These are phyloP conservation scores for Sycophila texana DNA, from an alignment of 2,888 invertebrate species.

Conservation along the genomic window DNA sequence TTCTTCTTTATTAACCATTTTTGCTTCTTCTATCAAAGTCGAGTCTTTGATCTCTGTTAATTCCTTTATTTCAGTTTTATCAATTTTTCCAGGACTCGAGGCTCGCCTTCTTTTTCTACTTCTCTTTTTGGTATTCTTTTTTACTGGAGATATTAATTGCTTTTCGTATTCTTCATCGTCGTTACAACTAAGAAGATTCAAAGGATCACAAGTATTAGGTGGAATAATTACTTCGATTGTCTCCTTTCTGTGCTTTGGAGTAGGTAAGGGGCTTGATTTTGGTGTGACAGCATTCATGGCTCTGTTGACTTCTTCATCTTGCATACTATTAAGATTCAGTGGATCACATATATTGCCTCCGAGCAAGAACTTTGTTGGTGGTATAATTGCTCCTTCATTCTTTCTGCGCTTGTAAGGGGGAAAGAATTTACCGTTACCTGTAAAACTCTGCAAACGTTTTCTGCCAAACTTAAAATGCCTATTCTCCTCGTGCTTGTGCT, in stretches of 20 bases:
- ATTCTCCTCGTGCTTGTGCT: constrained; percentile 73
- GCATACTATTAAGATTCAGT: constrained; percentile 93
- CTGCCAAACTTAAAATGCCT: constrained; percentile 75
- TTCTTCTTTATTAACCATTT: constrained; percentile 23
- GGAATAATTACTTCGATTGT: constrained; percentile 94
- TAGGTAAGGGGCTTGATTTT: constrained; percentile 92
- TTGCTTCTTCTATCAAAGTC: constrained; percentile 35
- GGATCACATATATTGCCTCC: constrained; percentile 98
- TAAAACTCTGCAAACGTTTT: constrained; percentile 84
- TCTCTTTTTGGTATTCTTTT: constrained; percentile 79
- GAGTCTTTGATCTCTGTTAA: constrained; percentile 47
- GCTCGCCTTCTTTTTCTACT: constrained; percentile 81
- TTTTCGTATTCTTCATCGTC: constrained; percentile 90
- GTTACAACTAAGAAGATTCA: constrained; percentile 85
- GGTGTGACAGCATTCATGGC: constrained; percentile 94
- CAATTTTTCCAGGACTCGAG: constrained; percentile 70
- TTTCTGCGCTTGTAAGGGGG: constrained; percentile 85
- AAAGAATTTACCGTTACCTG: constrained; percentile 83
- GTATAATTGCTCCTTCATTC: constrained; percentile 85
- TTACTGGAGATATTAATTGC: constrained; percentile 84
- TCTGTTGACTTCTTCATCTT: constrained; percentile 86
- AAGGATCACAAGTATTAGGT: constrained; percentile 92
- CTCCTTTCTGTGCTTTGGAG: constrained; percentile 86
- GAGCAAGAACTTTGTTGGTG: constrained; percentile 94
- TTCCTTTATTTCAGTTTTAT: constrained; percentile 52